Base-by-base conservation (phyloP, 2,888 invertebrate genomes). In the Amphipoea lucens region DNA sequence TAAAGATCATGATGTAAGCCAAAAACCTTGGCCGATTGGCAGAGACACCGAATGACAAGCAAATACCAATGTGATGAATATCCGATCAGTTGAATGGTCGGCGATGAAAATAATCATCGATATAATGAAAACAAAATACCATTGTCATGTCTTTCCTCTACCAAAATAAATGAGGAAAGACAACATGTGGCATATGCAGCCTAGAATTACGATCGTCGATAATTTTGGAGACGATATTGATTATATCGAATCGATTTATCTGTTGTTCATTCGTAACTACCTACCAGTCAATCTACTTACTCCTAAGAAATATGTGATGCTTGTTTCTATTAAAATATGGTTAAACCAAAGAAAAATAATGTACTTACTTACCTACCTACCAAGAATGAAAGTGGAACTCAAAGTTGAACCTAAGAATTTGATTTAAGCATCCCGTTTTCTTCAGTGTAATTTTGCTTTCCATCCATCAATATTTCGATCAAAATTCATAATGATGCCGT, bases 11-110 rank as follows among this genome's bases (percentile, higher is more conserved):
- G 68, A 81, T 84, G 76, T 51, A 88, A 86, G 90, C 90, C 91
- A 92, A 88, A 79, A 90, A 87, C 90, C 91, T 91, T 93, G 91
- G 88, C 89, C 88, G 84, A 85, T 90, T 91, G 91, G 88, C 91
- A 90, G 76, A 75, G 72, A 82, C 63, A 83, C 65, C 60, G 74
- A 78, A 72, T 82, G 81, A 81, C 76, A 76, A 78, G 71, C 62
- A 42, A 74, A 86, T 83, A 85, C 73, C 57, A 60, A 9, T 79
- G 63, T 40, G 62, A 76, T 70, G 63, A 71, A 63, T 66, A 79
- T 78, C 66, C 68, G 57, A 81, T 77, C 76, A 68, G 68, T 66
- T 84, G 81, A 82, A 76, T 81, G 51, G 66, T 48, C 72, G 71
- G 1, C 23, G 63, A 85, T 72, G 54, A 81, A 87, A 84, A 86